Base-by-base conservation (phyloP, 1,140 invertebrate species). In the Musca domestica region DNA sequence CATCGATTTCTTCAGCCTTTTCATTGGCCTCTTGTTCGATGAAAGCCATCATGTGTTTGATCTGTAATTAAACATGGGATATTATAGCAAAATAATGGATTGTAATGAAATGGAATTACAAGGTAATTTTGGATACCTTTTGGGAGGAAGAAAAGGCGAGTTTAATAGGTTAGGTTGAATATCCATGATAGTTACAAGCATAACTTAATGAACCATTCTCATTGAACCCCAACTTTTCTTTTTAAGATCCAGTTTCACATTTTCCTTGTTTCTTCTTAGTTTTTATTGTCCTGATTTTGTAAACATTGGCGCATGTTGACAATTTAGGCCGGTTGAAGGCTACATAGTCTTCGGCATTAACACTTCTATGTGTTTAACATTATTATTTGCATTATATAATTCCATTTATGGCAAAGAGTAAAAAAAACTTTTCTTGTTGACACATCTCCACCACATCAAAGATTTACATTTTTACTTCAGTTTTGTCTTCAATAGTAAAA, bases 11-110 rank as follows among this genome's bases (percentile, higher is more conserved):
- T 86, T 99, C 98, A 49, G 95, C 97, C 86, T 99, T 99, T 88
- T 99, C 98, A 89, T 98, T 99, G 83, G 98, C 98, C 85, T 99
- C 98, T 88, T 99, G 97, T 85, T 99, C 97, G 85, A 99, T 99
- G 88, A 99, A 99, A 85, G 96, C 97, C 95, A 99, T 99, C 98
- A 99, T 99, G 84, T 99, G 98, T 86, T 98, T 96, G 83, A 99
- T 98, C 96, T 98, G 81, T 66, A 84, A 30, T 61, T 71, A 23
- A 72, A 68, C 74, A 71, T 71, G 17, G 66, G 71, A 51, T 30
- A 27, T 61, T 1, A 41, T 22, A 20, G 4, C 17, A 65, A 15
- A n/a, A 20, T n/a, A n/a, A n/a, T n/a, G n/a, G n/a, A n/a, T n/a
- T n/a, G 19, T 7, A 63, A 4, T 12, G 17, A 1, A 22, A 54